phyloP scores from a whole-genome alignment of 2,797 vertebrate species.

The Lagocephalus sceleratus region DNA sequence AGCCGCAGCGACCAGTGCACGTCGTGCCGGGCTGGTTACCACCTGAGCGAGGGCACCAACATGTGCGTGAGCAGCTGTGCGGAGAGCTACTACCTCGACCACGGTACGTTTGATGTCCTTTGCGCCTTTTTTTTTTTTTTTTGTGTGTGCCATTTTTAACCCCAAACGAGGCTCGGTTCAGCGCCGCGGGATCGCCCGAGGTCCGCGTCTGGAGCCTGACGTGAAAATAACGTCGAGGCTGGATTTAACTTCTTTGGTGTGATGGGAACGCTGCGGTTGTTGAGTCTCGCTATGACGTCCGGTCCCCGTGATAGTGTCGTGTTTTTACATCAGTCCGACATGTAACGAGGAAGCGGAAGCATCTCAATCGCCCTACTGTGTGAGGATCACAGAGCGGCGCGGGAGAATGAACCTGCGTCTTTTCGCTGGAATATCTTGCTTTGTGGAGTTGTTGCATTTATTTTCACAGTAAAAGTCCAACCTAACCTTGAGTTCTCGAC shows the following conservation, averaged over 20 bases:
- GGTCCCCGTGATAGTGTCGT: slow-evolving; percentile 34
- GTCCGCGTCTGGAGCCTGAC: too few relatives aligned
- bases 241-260: too few relatives aligned
- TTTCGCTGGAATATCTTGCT: slow-evolving; percentile 3
- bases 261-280: slow-evolving; percentile 15
- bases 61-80: slow-evolving; percentile 85
- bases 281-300: slow-evolving; percentile 27
- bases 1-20: slow-evolving; percentile 92
- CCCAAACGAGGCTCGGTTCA: neutral
- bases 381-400: too few relatives aligned
- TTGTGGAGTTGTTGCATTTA: too few relatives aligned
- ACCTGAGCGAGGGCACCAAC: slow-evolving; percentile 88
- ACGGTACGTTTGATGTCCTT: slow-evolving; percentile 42
- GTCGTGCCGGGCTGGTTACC: slow-evolving; percentile 88
- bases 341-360: slow-evolving; percentile 16
- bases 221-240: too few relatives aligned
- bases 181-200: too few relatives aligned
- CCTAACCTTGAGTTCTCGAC: too few relatives aligned
- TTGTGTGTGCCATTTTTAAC: neutral
- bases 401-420: too few relatives aligned
- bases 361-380: slow-evolving; percentile 8
- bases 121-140: neutral
- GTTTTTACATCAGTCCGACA: slow-evolving; percentile 6
- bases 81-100: slow-evolving; percentile 87
- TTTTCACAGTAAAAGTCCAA: too few relatives aligned